Evolutionary conservation across 2,113 vertebrate species (phyloP).

Genomic region (Eudyptes chrysolophus): DNA sequence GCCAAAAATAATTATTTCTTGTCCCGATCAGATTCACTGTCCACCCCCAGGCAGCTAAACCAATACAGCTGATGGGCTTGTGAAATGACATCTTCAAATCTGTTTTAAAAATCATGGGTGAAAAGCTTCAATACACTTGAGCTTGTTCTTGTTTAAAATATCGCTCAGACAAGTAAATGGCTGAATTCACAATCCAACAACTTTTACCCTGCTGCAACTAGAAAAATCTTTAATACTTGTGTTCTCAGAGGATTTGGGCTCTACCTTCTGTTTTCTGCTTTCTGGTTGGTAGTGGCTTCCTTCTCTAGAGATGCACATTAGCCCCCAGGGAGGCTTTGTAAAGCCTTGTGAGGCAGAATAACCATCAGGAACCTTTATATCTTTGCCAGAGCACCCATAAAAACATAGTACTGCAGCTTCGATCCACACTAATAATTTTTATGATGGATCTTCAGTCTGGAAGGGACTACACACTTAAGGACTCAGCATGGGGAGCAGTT

Average conservation of each 20-base stretch:
- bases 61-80: neutral
- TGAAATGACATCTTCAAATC: neutral
- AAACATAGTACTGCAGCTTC: neutral
- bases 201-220: neutral
- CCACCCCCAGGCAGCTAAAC: neutral
- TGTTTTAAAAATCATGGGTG: neutral
- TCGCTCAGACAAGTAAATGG: neutral
- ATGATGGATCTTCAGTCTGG: neutral
- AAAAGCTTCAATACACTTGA: neutral
- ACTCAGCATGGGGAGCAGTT: neutral
- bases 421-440: fast-evolving
- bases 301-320: neutral
- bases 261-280: neutral
- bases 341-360: neutral
- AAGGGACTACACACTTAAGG: neutral
- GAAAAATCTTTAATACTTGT: neutral
- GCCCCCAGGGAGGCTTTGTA: neutral
- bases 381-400: neutral
- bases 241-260: neutral
- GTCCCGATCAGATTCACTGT: neutral
- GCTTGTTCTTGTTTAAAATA: neutral
- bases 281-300: neutral
- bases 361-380: neutral
- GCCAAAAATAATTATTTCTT: neutral
- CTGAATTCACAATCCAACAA: neutral